These are phyloP conservation scores for Polypterus bichir DNA, from an alignment of 2,113 vertebrate species.

Conservation along the genomic window DNA sequence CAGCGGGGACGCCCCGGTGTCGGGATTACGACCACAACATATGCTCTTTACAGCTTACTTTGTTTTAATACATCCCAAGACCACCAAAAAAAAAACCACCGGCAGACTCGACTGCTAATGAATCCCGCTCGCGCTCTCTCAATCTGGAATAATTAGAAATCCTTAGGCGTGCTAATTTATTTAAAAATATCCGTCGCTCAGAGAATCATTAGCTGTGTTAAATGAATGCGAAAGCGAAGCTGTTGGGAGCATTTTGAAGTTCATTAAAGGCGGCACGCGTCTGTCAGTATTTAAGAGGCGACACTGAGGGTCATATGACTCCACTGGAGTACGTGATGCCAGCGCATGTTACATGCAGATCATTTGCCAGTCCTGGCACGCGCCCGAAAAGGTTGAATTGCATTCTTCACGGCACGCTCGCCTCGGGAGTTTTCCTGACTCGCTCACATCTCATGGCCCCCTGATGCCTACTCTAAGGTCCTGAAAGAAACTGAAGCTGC, in stretches of 20 bases:
- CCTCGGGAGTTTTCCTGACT: no score
- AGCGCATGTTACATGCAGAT: no score
- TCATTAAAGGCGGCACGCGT: slow-evolving; percentile 51
- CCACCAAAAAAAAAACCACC: slow-evolving; percentile 39
- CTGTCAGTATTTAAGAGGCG: slow-evolving; percentile 55
- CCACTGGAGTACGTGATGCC: not conserved
- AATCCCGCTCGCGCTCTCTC: slow-evolving; percentile 45
- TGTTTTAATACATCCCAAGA: slow-evolving; percentile 50
- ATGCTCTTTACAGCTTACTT: slow-evolving; percentile 59
- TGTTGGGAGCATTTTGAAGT: slow-evolving; percentile 60
- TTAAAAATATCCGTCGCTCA: slow-evolving; percentile 61
- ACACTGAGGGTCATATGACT: slow-evolving; percentile 33
- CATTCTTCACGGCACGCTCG: no score
- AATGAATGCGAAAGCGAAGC: slow-evolving; percentile 76
- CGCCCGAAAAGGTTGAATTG: no score
- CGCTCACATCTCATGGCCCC: no score
- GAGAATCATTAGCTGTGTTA: slow-evolving; percentile 69
- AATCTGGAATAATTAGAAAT: slow-evolving; percentile 75
- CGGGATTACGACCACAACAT: slow-evolving; percentile 61
- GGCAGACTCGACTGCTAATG: slow-evolving; percentile 69
- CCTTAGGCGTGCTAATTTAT: slow-evolving; percentile 72
- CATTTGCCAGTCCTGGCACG: no score
- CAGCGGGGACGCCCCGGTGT: slow-evolving; percentile 60
- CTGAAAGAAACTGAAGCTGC: no score
- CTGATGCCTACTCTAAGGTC: no score